Base-by-base conservation (phyloP, 1,140 invertebrate genomes). In the Drosophila kohkoa region DNA sequence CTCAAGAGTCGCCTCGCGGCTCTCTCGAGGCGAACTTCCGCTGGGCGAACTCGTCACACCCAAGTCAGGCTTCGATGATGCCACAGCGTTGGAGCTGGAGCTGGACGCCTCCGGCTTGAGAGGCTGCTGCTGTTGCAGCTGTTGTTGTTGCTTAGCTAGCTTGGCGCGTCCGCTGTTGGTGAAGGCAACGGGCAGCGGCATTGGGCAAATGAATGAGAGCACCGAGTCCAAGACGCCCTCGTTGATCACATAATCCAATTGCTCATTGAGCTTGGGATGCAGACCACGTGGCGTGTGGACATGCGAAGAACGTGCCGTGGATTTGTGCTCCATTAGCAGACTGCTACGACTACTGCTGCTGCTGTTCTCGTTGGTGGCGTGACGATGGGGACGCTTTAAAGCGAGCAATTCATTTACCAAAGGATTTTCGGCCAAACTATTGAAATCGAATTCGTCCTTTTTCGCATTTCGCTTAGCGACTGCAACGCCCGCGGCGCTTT, bases 181-280 rank as follows among this genome's bases (percentile, higher is more conserved):
- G 5, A 81, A 54, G 1, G 76, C 45, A 0, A 55, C 35, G 2
- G 91, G 91, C 38, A 88, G 35, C 1, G 74, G 80, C 5, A 90
- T 74, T 6, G 91, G 91, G 45, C 92, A 92, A 10, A 96, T 93
- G 71, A 96, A 96, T 0, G 96, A 95, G 7, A 97, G 86, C 64
- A 97, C 95, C 0, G 96, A 96, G 91, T 97, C 96, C 16, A 97
- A 91, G 64, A 97, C 94, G 20, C 96, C 96, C 93, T 97, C 96
- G 52, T 96, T 95, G 59, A 96, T 93, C 5, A 96, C 94, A 93
- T 95, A 78, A 62, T 92, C 92, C 25, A 92, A 49, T 72, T 92
- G 91, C 46, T 92, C 86, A 10, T 60, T 81, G 5, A 92, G 54
- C 35, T 88, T 85, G 3, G 92, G 81, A 82, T 92, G 90, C 15